phyloP scores from a whole-genome alignment of 2,113 vertebrate genomes.

The Zosterops pallidus region DNA sequence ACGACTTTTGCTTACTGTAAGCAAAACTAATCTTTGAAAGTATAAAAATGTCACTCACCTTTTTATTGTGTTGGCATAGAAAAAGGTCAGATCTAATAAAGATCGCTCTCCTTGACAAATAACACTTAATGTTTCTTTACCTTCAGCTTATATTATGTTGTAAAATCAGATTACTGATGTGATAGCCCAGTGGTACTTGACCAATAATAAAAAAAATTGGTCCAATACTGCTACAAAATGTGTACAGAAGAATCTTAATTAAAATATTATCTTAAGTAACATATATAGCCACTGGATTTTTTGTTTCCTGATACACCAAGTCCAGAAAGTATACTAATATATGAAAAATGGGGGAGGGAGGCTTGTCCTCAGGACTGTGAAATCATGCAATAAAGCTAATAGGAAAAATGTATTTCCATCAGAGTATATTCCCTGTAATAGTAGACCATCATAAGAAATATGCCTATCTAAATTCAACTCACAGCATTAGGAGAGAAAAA shows the following conservation, averaged over 20 bases:
- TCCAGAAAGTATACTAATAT: not conserved
- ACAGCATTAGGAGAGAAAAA: not conserved
- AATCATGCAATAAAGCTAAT: not conserved
- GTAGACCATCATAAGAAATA: not conserved
- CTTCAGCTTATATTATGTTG: not conserved
- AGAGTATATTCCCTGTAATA: not conserved
- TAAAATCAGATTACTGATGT: slow-evolving; percentile 8
- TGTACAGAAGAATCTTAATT: not conserved
- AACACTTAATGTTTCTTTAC: slow-evolving; percentile 10
- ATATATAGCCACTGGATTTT: not conserved
- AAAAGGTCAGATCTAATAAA: slow-evolving; percentile 48
- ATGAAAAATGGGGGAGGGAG: not conserved
- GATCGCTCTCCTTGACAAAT: slow-evolving; percentile 19
- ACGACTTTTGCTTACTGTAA: slow-evolving; percentile 34
- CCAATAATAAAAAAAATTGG: not conserved
- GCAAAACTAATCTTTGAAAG: slow-evolving; percentile 58
- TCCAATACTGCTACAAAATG: not conserved
- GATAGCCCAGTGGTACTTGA: not conserved
- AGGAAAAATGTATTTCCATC: not conserved
- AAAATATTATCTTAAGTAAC: not conserved
- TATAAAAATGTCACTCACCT: slow-evolving; percentile 5
- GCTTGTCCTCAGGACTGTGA: not conserved
- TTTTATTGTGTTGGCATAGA: slow-evolving; percentile 17
- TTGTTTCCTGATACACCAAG: not conserved
- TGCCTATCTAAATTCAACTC: not conserved